Conservation (phyloP, 2,888 invertebrate genomes). For the Tuta absoluta region DNA sequence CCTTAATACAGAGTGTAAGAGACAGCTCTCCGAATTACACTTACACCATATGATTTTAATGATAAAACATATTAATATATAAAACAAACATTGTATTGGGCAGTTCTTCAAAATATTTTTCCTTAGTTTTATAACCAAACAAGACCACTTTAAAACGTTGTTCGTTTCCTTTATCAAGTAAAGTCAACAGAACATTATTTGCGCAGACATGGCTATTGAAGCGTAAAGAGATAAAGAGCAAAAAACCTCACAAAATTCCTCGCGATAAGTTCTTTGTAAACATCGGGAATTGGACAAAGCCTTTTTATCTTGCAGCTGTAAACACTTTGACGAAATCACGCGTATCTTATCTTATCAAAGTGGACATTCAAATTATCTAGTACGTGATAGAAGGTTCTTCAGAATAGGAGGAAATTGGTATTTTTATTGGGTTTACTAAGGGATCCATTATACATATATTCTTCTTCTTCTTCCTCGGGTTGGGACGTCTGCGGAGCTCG, state of each 20-base stretch:
- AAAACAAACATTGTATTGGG: no score
- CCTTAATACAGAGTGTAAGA: no score
- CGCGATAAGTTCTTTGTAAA: constrained; percentile 10
- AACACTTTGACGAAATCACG: constrained; percentile 7
- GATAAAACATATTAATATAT: no score
- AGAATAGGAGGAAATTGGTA: not conserved
- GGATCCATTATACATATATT: no score
- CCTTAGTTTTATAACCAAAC: not conserved
- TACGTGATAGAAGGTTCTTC: not conserved
- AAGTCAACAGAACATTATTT: constrained; percentile 6
- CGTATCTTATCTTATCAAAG: not conserved
- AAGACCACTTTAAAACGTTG: not conserved
- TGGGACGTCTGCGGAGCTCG: no score
- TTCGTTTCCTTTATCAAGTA: constrained; percentile 3
- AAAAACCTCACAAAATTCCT: constrained; percentile 17
- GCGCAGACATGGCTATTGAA: constrained; percentile 9
- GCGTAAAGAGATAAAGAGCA: not conserved
- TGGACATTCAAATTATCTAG: constrained; percentile 11
- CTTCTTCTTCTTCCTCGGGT: no score
- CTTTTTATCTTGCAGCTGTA: constrained; percentile 6
- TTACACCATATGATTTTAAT: no score
- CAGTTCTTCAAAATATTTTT: not conserved
- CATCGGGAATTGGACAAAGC: constrained; percentile 3
- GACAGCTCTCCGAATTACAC: no score
- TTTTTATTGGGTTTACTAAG: no score